phyloP scores from a whole-genome alignment of 1,140 invertebrate species.

The Microplitis mediator region DNA sequence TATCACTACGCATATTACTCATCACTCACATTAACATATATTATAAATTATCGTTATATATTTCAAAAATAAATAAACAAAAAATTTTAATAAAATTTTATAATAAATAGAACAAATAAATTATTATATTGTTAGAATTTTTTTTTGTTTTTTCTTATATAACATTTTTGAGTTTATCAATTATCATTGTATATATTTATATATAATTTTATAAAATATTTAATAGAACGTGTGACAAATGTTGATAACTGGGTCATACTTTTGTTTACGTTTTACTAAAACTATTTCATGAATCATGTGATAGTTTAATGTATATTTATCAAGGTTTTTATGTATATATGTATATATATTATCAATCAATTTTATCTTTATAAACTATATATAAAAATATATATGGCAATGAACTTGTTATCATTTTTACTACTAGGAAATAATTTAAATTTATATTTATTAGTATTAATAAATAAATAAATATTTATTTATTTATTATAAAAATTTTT shows the following conservation, averaged over 20 bases:
- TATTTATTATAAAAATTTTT: too few species aligned
- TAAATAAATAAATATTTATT: too few species aligned
- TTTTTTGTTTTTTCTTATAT: neutral
- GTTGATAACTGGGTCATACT: slow-evolving; percentile 51
- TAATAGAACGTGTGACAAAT: neutral
- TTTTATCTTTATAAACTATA: too few species aligned
- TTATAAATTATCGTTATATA: neutral
- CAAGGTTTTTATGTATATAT: slow-evolving; percentile 35
- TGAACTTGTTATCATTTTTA: too few species aligned
- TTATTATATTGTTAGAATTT: too few species aligned
- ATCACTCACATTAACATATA: too few species aligned
- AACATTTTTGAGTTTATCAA: too few species aligned
- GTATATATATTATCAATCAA: neutral
- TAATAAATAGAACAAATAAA: neutral
- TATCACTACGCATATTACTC: too few species aligned
- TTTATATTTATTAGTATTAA: too few species aligned
- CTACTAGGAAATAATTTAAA: too few species aligned
- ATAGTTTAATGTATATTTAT: slow-evolving; percentile 38
- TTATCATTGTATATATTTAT: neutral
- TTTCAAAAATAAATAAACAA: neutral
- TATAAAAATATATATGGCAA: too few species aligned
- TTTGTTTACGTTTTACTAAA: slow-evolving; percentile 36
- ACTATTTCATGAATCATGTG: neutral
- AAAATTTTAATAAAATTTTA: neutral
- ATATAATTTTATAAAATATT: too few species aligned